Evolutionary conservation across 2,888 invertebrate genomes (phyloP).

Genomic region (Yponomeuta cagnagella): DNA sequence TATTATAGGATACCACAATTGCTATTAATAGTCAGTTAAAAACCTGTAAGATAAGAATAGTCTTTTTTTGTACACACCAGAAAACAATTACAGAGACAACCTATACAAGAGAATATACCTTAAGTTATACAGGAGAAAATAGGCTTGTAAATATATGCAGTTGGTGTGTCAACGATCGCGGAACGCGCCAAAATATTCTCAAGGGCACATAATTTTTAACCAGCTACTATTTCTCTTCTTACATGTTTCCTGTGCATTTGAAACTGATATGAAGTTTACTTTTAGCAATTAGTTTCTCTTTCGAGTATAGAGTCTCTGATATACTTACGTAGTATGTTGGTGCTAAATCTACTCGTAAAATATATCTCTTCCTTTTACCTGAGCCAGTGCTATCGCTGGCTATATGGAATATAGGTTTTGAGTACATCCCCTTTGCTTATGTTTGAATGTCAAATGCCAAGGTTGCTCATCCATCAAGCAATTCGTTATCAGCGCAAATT

Average conservation of each 20-base stretch:
- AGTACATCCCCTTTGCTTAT: conserved; percentile 34
- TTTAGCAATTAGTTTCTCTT: neutral
- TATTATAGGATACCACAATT: no score
- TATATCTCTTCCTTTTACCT: conserved; percentile 51
- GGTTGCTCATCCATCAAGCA: neutral
- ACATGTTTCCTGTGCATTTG: neutral
- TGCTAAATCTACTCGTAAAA: conserved; percentile 70
- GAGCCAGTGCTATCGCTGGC: conserved; percentile 45
- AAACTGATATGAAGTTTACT: neutral
- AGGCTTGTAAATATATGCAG: no score
- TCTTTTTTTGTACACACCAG: no score
- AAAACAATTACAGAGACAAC: no score
- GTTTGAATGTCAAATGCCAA: neutral
- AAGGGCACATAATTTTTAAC: no score
- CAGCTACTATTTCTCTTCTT: no score
- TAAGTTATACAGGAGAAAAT: no score
- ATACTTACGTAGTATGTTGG: conserved; percentile 50
- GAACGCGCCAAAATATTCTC: no score
- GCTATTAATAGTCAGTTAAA: no score
- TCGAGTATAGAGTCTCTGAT: conserved; percentile 72
- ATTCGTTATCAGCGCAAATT: conserved; percentile 1
- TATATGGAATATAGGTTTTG: conserved; percentile 59
- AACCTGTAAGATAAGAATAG: no score
- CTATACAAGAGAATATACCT: no score
- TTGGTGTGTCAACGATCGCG: no score